These are phyloP conservation scores for Sandelia bainsii DNA, from an alignment of 2,797 vertebrate genomes.

Conservation along the genomic window DNA sequence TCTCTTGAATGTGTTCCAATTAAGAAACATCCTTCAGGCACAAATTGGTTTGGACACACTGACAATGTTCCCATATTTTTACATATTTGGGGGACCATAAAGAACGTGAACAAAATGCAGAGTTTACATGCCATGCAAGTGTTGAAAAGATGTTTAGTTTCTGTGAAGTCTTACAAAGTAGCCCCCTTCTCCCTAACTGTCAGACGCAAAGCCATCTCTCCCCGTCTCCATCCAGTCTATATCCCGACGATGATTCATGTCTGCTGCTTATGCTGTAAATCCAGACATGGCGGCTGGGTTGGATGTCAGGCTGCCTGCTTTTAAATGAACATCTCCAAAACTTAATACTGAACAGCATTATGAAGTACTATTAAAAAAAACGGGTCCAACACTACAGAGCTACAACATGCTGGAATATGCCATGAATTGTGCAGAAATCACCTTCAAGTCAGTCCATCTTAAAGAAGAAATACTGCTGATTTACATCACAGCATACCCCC, in stretches of 20 bases:
- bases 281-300: conserved; percentile 70
- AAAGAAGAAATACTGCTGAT: conserved; percentile 7
- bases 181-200: conserved; percentile 56
- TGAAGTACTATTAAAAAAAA: conserved; percentile 37
- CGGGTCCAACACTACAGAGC: conserved; percentile 3
- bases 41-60: conserved; percentile 76
- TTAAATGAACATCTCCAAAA: conserved; percentile 52
- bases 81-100: conserved; percentile 64
- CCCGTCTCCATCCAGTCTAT: conserved; percentile 69
- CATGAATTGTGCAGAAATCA: conserved; percentile 20
- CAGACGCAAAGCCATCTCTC: conserved; percentile 65
- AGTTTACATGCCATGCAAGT: conserved; percentile 37
- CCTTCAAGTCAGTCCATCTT: conserved; percentile 12
- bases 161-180: conserved; percentile 32
- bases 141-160: conserved; percentile 38
- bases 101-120: conserved; percentile 70
- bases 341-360: conserved; percentile 34
- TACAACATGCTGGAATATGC: not conserved
- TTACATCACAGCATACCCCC: conserved; percentile 29
- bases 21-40: conserved; percentile 77
- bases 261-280: conserved; percentile 75
- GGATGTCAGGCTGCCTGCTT: conserved; percentile 58
- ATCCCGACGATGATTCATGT: conserved; percentile 73
- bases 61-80: conserved; percentile 65
- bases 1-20: conserved; percentile 82